These are phyloP conservation scores for Chelidonichthys spinosus DNA, from an alignment of 2,797 vertebrate genomes.

Conservation along the genomic window DNA sequence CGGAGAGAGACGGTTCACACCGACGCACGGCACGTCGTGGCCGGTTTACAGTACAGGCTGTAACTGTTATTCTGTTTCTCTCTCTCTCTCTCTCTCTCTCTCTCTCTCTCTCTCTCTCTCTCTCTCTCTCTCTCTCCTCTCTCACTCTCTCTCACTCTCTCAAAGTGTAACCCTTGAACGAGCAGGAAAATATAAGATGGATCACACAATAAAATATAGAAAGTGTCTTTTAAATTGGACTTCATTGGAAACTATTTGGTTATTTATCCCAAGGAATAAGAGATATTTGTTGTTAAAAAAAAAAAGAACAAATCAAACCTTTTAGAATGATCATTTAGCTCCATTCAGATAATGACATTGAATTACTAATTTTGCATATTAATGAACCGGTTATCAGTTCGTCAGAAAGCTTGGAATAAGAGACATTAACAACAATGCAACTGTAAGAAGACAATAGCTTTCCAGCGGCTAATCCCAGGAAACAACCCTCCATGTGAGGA, in stretches of 20 bases:
- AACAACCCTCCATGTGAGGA: slow-evolving; percentile 38
- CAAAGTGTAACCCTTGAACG: not conserved
- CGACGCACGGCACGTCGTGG: slow-evolving; percentile 46
- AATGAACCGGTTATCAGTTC: not conserved
- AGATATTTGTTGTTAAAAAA: too few relatives aligned
- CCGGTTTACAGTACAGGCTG: not conserved
- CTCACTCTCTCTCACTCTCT: too few relatives aligned
- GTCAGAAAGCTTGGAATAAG: slow-evolving; percentile 6
- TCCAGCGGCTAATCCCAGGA: slow-evolving; percentile 52
- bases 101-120: not conserved
- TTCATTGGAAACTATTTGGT: not conserved
- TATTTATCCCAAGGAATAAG: too few relatives aligned
- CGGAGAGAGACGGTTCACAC: slow-evolving; percentile 20
- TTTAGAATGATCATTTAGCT: too few relatives aligned
- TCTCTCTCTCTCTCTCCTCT: not conserved
- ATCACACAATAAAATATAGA: not conserved
- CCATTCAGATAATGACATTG: too few relatives aligned
- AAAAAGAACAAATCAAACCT: too few relatives aligned
- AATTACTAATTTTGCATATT: too few relatives aligned
- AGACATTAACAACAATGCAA: slow-evolving; percentile 29
- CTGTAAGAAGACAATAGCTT: slow-evolving; percentile 47
- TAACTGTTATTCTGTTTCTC: slow-evolving; percentile 10
- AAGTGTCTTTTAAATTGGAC: not conserved
- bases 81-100: not conserved
- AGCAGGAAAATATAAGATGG: not conserved